Evolutionary conservation across 2,797 vertebrate species (phyloP).

Genomic region (Acipenser ruthenus): DNA sequence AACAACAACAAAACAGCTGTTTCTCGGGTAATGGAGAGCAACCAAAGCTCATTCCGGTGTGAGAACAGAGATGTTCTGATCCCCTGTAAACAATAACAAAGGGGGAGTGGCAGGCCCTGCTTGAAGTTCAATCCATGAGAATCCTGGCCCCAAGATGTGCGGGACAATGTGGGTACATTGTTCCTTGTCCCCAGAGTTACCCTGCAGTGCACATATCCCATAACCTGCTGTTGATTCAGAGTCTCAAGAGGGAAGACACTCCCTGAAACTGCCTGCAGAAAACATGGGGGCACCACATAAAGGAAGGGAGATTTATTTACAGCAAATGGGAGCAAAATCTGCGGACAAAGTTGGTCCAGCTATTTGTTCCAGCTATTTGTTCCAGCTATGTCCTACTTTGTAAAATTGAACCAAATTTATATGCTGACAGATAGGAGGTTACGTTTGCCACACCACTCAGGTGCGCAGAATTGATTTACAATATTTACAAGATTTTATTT

Average conservation of each 20-base stretch:
- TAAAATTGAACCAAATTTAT: too few species aligned
- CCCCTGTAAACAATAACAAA: constrained; percentile 1
- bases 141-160: constrained; percentile 23
- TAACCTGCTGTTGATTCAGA: constrained; percentile 35
- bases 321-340: constrained; percentile 3
- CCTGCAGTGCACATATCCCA: constrained; percentile 28
- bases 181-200: constrained; percentile 45
- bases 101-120: constrained; percentile 28
- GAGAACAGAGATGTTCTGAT: constrained; percentile 11
- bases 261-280: constrained; percentile 26
- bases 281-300: constrained; percentile 39
- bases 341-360: neutral
- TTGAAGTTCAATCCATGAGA: constrained; percentile 41
- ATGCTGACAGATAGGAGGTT: too few species aligned
- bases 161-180: constrained; percentile 30
- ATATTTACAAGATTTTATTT: too few species aligned
- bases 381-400: too few species aligned
- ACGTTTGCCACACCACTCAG: too few species aligned
- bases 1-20: too few species aligned
- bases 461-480: too few species aligned
- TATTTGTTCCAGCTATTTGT: too few species aligned
- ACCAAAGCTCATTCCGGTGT: constrained; percentile 11
- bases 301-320: constrained; percentile 33
- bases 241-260: constrained; percentile 27
- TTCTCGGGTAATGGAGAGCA: too few species aligned